Percentiles rank a stretch among this genome's conserved stretches.
Evolutionary conservation across 2,113 vertebrate species (phyloP).

Genomic region (Phylloscopus trochilus): DNA sequence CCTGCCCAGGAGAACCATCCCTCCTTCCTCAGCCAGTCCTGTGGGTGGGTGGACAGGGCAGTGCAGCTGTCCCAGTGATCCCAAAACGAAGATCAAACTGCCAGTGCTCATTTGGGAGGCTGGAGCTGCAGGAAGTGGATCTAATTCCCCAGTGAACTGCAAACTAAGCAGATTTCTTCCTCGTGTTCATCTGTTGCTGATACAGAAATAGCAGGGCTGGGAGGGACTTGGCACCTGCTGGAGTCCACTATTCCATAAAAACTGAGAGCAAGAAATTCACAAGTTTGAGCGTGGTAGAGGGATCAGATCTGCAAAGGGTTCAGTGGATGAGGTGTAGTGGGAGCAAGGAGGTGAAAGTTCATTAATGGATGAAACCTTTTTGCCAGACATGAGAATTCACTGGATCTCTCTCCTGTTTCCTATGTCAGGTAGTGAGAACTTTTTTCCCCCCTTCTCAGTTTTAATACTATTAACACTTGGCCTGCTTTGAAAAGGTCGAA

Average conservation of each 20-base stretch:
- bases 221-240: neutral
- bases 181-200: neutral
- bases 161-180: neutral
- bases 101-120: neutral
- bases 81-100: neutral
- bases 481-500: neutral
- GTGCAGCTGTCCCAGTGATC: neutral
- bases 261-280: neutral
- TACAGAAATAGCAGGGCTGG: neutral
- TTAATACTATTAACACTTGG: conserved; percentile 1
- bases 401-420: neutral
- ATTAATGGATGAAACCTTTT: neutral
- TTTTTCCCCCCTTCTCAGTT: neutral
- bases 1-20: neutral
- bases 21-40: neutral
- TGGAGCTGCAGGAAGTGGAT: neutral
- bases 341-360: neutral
- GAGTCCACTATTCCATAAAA: neutral
- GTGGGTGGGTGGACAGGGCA: neutral
- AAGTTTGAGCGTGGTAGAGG: neutral
- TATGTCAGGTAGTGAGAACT: neutral
- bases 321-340: neutral
- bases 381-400: neutral
- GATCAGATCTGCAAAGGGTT: neutral
- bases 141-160: neutral